Evolutionary conservation across 2,797 vertebrate genomes (phyloP), one percentile per base, ranked within the genome.

Genomic region (Lerista edwardsae): DNA sequence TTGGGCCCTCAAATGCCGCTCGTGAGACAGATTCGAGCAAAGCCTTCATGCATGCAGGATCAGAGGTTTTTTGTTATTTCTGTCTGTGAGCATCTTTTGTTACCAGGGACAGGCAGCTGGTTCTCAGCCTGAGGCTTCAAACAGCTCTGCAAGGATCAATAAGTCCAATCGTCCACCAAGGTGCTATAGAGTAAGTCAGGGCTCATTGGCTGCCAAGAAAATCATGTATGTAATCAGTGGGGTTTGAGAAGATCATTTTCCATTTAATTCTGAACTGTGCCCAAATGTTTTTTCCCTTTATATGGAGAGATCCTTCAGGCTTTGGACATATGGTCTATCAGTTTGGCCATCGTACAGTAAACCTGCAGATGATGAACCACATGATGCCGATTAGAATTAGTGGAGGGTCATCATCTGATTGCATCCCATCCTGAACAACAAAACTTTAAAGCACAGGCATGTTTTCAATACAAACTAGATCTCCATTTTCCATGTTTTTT

Each of bases 141-240:
- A 61, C 61, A 59, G 39, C 3, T 23, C 80, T 75, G 72, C 41
- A 84, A 41, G 62, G 83, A 84, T 85, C 84, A 73, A 69, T 91
- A 88, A 74, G 41, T 25, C 36, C 27, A 83, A 41, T 65, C 90
- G 86, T 64, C 85, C 75, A 55, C 61, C 44, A 75, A 87, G 83
- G 69, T 64, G 21, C 65, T 90, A 76, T 69, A 82, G 69, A 88
- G 72, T 76, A 75, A n/a, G 55, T 67, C 78, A 80, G 82, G 44
- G 14, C 65, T 92, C 87, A 87, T 93, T 93, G 92, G 82, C 87
- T 90, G 81, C 81, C 82, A 92, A 90, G 17, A 85, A 87, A 91
- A 90, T 87, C 83, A 86, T 89, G 75, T 85, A 89, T 90, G 87
- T 85, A 91, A 90, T 91, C 78, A 77, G 85, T 73, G 84, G 62